phyloP scores from a whole-genome alignment of 2,113 vertebrate genomes.

The Guaruba guarouba region DNA sequence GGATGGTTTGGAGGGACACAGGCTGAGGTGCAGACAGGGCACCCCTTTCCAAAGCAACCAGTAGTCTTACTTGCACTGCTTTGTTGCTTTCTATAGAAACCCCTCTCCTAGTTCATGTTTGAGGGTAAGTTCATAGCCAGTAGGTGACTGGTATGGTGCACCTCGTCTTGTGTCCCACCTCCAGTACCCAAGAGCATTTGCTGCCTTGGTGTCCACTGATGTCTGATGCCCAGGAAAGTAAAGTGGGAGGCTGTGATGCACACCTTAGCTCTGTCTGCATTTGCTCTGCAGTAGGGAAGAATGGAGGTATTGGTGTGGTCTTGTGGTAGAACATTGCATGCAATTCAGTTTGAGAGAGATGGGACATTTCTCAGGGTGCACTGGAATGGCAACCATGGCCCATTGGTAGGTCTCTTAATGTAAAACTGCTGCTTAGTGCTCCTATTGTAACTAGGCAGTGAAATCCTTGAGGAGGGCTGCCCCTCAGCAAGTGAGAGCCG shows the following conservation, averaged over 20 bases:
- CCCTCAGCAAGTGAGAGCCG: background rate
- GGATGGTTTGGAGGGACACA: background rate
- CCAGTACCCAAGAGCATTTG: background rate
- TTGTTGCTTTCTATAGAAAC: background rate
- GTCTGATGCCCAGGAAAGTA: background rate
- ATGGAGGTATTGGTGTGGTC: background rate
- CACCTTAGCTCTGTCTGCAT: background rate
- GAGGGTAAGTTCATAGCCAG: background rate
- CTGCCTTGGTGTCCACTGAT: background rate
- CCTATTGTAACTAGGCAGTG: background rate
- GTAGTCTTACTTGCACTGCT: background rate
- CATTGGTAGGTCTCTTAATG: background rate
- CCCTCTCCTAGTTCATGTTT: background rate
- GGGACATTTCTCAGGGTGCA: background rate
- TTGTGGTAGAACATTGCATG: background rate
- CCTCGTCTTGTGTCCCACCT: fast-evolving
- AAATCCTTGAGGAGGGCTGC: background rate
- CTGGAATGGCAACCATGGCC: background rate
- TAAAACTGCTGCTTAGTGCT: background rate
- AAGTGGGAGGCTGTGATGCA: fast-evolving
- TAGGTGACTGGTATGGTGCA: background rate
- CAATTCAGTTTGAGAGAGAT: background rate
- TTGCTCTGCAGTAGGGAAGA: background rate
- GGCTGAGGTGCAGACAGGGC: background rate
- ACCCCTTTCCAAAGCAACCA: background rate